These are phyloP conservation scores for Asbolus verrucosus DNA, from an alignment of 1,140 invertebrate genomes.

Conservation along the genomic window DNA sequence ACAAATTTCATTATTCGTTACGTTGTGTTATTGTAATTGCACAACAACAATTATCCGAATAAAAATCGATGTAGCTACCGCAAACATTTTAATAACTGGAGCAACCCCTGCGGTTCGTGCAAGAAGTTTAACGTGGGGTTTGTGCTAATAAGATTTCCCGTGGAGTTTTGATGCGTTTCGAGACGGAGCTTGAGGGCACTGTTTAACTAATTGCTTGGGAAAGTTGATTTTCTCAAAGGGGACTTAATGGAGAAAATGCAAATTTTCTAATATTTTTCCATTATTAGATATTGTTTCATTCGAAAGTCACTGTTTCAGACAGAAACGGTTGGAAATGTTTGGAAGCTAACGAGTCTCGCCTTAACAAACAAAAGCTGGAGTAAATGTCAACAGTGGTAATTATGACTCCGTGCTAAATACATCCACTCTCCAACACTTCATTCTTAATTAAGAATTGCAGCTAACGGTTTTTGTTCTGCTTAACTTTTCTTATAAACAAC, in stretches of 20 bases:
- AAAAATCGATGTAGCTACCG: background rate
- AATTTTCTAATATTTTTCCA: slow-evolving; percentile 11
- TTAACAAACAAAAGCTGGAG: slow-evolving; percentile 9
- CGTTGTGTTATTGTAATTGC: too few species aligned
- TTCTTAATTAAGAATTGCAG: background rate
- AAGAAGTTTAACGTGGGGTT: slow-evolving; percentile 5
- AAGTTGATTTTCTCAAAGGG: slow-evolving; percentile 4
- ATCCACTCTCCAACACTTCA: background rate
- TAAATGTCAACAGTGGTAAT: slow-evolving; percentile 17
- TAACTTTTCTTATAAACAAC: too few species aligned
- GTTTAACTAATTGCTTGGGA: slow-evolving; percentile 25
- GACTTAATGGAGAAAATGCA: background rate
- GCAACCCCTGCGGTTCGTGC: slow-evolving; percentile 15
- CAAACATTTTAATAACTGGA: background rate
- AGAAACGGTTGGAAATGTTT: background rate
- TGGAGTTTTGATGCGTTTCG: slow-evolving; percentile 3
- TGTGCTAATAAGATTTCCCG: slow-evolving; percentile 32
- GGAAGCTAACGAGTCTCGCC: slow-evolving; percentile 9
- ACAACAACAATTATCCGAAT: too few species aligned
- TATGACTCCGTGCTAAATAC: background rate
- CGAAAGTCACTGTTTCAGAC: too few species aligned
- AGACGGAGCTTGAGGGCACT: background rate
- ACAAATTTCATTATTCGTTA: too few species aligned
- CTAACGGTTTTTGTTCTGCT: background rate
- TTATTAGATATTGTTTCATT: background rate